Evolutionary conservation across 1,140 invertebrate genomes (phyloP), one percentile per base, ranked within the genome.

Genomic region (Drosophila grimshawi): DNA sequence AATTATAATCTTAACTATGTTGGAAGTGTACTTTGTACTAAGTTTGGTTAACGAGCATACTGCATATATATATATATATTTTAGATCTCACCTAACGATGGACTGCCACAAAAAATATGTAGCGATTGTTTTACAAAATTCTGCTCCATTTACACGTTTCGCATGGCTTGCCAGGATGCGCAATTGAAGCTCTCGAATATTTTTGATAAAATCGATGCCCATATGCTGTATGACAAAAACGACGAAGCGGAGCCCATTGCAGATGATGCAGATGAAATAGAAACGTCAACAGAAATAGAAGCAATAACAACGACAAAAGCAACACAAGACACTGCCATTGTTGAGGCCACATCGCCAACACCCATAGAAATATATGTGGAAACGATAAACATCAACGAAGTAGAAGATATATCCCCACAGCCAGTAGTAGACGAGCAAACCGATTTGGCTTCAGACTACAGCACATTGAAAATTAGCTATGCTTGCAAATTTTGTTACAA

Each of bases 71-170:
- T 49, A 49, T 29, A 27, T 33, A 1, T 29, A 65, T 60, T 49
- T 41, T 37, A 92, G 90, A 91, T 92, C 30, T 78, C 78, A 30
- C 81, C 81, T 4, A 92, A 92, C 19, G 90, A 92, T 55, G 90
- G 90, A 8, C 39, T 92, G 57, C 90, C 90, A 6, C 90, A 92
- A 30, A 92, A 92, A 60, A 92, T 92, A 27, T 92, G 90, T 48
- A 82, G 83, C 39, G 90, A 92, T 59, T 92, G 90, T 56, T 92
- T 92, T 53, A 82, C 80, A 1, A 92, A 92, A 69, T 92, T 92
- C 49, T 92, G 86, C 48, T 90, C 86, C 0, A 76, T 92, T 11
- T 80, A 80, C 11, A 80, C 83, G 5, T 92, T 92, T 80, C 90
- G 86, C 2, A 37, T 82, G 32, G 74, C 80, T 51, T 92, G 90